These are phyloP conservation scores for Nerophis ophidion DNA, from an alignment of 2,113 vertebrate genomes.

Conservation along the genomic window DNA sequence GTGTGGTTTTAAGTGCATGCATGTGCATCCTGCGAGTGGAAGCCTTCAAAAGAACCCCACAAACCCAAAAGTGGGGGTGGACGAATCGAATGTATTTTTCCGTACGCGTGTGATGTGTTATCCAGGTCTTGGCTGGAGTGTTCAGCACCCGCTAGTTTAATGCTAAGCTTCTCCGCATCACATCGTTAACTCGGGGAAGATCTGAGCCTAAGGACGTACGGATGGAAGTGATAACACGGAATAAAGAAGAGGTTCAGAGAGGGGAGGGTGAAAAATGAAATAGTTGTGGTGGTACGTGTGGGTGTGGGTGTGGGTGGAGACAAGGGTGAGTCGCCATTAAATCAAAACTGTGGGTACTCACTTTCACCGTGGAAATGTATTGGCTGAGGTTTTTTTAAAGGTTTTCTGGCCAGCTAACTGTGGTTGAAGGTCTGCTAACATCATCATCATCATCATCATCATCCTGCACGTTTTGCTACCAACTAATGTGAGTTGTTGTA, in stretches of 20 bases:
- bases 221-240: slow-evolving; percentile 51
- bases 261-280: slow-evolving; percentile 50
- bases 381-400: slow-evolving; percentile 26
- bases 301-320: slow-evolving; percentile 51
- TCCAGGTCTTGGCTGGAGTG: slow-evolving; percentile 28
- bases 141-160: slow-evolving; percentile 21
- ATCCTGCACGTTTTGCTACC: slow-evolving; percentile 11
- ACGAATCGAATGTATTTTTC: slow-evolving; percentile 18
- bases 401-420: slow-evolving; percentile 6
- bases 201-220: slow-evolving; percentile 39
- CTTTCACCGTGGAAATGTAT: slow-evolving; percentile 14
- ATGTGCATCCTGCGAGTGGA: slow-evolving; percentile 13
- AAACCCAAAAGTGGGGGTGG: slow-evolving; percentile 12
- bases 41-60: slow-evolving; percentile 27
- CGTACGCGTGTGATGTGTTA: slow-evolving; percentile 23
- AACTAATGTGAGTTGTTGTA: slow-evolving; percentile 7
- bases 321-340: slow-evolving; percentile 23
- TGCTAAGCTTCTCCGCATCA: slow-evolving; percentile 47
- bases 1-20: slow-evolving; percentile 8
- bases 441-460: slow-evolving; percentile 23
- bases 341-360: slow-evolving; percentile 39
- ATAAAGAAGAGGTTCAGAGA: slow-evolving; percentile 38
- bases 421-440: background rate
- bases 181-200: slow-evolving; percentile 56
- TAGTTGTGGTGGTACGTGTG: slow-evolving; percentile 46